phyloP scores from a whole-genome alignment of 2,888 invertebrate species.

The Argyra leucocephala region DNA sequence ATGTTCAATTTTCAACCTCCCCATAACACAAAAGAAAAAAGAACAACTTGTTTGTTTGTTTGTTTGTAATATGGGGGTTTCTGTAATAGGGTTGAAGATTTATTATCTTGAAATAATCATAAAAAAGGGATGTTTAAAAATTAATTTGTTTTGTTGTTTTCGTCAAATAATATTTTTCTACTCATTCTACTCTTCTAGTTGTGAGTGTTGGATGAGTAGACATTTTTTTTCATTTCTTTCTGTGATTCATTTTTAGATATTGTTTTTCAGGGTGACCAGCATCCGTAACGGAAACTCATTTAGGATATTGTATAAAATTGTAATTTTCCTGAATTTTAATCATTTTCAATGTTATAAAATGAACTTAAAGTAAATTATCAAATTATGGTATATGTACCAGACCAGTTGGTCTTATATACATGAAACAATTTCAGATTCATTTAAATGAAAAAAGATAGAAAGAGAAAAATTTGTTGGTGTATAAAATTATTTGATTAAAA shows the following conservation, averaged over 20 bases:
- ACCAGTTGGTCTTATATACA: too few species aligned
- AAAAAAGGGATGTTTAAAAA: not conserved
- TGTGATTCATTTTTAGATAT: not conserved
- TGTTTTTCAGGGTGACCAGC: slow-evolving; percentile 14
- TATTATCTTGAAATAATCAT: not conserved
- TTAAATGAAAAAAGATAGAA: not conserved
- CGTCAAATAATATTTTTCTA: too few species aligned
- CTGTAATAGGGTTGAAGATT: slow-evolving; percentile 4
- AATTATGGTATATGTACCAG: too few species aligned
- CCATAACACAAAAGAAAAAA: not conserved
- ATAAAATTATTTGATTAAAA: too few species aligned
- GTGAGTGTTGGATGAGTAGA: not conserved
- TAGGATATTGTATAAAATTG: not conserved
- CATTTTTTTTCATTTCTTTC: not conserved
- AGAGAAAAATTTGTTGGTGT: not conserved
- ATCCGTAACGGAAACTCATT: slow-evolving; percentile 19
- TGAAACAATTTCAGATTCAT: too few species aligned
- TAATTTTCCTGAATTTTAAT: slow-evolving; percentile 9
- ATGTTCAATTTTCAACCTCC: slow-evolving; percentile 4
- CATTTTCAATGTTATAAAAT: too few species aligned
- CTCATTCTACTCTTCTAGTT: too few species aligned
- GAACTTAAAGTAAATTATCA: too few species aligned
- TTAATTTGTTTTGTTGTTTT: not conserved
- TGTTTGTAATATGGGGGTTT: not conserved
- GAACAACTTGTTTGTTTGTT: not conserved